Evolutionary conservation across 2,113 vertebrate genomes (phyloP), one percentile per base, ranked within the genome.

Genomic region (Heterochromis multidens): DNA sequence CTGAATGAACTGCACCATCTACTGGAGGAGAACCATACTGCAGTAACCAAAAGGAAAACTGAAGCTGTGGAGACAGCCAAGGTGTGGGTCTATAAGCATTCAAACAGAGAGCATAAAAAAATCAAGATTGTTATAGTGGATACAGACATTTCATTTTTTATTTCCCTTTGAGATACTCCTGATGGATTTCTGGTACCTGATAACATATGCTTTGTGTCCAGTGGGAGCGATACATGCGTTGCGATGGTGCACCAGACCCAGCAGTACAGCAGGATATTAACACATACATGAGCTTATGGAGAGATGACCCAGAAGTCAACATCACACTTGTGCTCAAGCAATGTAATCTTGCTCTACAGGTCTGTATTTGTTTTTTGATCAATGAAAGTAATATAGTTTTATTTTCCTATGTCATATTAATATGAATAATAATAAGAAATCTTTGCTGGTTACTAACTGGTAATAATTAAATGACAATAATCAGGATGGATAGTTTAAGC

Each of bases 231-330:
- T 99, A 97, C 91, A 95, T 97, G 84, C 40, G 80, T 0, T 99
- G 97, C 81, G 97, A 98, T 31, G 97, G 96, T 17, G 96, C n/a
- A 37, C 97, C 99, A n/a, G 97, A 99, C 77, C 97, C 98, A n/a
- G 87, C 94, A 1, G 17, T 96, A 0, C 90, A 94, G 27, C 94
- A 87, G 57, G 97, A 99, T 61, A 95, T 99, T 16, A 99, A 99
- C 83, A 96, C 96, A 33, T 99, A 96, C 82, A 96, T 99, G 78
- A 97, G 93, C 79, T 87, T 99, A 76, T 98, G 97, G 97, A 90
- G 80, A 84, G 98, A 99, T 17, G 95, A 97, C 63, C 89, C 77
- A 23, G 94, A 96, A 11, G 90, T 96, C 52, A 93, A 95, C 13
- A 54, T 97, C 27, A 89, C 93, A 4, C 40, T 37, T 2, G 95